A percentile compares a stretch with the other conserved stretches of the same genome.
phyloP scores from a whole-genome alignment of 2,797 vertebrate genomes.

The Ispidina picta region DNA sequence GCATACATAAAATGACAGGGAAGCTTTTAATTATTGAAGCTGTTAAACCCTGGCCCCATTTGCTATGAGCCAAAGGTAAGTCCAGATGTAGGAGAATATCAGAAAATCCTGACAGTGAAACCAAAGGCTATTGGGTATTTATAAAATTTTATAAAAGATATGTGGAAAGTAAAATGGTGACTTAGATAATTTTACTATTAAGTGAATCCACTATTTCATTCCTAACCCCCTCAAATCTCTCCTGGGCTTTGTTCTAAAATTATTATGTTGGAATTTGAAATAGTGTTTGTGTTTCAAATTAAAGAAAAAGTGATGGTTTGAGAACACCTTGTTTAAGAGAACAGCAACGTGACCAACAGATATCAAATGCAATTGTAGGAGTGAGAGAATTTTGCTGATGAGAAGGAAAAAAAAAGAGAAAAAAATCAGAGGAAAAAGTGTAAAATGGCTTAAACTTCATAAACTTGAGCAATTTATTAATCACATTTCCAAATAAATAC shows the following conservation, averaged over 20 bases:
- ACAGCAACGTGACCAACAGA: background rate
- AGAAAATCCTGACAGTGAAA: background rate
- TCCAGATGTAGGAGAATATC: background rate
- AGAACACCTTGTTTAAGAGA: slow-evolving; percentile 7
- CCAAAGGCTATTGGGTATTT: background rate
- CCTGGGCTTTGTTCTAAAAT: background rate
- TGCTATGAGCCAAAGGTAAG: background rate
- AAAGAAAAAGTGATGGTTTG: background rate
- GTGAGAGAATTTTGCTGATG: background rate
- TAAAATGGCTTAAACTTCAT: background rate
- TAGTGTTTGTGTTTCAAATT: background rate
- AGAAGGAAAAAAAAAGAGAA: background rate
- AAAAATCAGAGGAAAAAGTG: background rate
- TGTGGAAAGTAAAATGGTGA: background rate
- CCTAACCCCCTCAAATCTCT: background rate
- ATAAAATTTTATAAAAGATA: background rate
- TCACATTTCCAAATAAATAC: background rate
- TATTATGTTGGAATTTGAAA: background rate
- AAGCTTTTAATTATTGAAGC: background rate
- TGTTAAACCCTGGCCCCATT: background rate
- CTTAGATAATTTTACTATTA: background rate
- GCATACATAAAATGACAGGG: background rate
- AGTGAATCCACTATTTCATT: background rate
- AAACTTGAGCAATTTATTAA: background rate
- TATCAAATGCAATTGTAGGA: background rate